Evolutionary conservation across 2,797 vertebrate genomes (phyloP).

Genomic region (Gouania willdenowi): DNA sequence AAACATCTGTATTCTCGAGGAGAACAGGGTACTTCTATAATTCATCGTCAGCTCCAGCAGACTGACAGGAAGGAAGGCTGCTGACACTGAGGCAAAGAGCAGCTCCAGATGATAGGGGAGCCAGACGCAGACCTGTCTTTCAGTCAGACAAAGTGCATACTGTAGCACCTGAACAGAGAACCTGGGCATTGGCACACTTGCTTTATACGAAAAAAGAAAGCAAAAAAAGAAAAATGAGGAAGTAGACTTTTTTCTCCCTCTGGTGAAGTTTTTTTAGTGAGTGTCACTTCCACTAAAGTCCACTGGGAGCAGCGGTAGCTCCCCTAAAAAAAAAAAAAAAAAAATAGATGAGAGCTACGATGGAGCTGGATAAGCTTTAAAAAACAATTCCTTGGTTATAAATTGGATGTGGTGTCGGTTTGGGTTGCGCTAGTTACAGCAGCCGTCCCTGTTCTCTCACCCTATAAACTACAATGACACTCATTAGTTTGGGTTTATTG

Average conservation of each 20-base stretch:
- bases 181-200: conserved; percentile 51
- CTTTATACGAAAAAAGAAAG: not conserved
- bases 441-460: conserved; percentile 40
- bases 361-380: conserved; percentile 59
- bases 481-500: conserved; percentile 62
- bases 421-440: conserved; percentile 38
- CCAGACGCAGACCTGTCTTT: conserved; percentile 58
- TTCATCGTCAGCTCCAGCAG: conserved; percentile 69
- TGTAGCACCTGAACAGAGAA: conserved; percentile 56
- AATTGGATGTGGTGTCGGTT: conserved; percentile 40
- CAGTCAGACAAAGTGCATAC: conserved; percentile 63
- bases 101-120: conserved; percentile 54
- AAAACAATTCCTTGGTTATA: conserved; percentile 49
- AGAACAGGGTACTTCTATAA: conserved; percentile 67
- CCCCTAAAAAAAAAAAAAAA: conserved; percentile 36
- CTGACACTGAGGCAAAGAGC: conserved; percentile 65
- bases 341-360: conserved; percentile 40
- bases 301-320: conserved; percentile 42
- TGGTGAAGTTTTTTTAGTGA: conserved; percentile 52
- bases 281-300: conserved; percentile 52
- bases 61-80: conserved; percentile 65
- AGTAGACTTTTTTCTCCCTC: conserved; percentile 20
- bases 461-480: conserved; percentile 59
- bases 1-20: conserved; percentile 70
- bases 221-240: conserved; percentile 32